phyloP scores from a whole-genome alignment of 2,113 vertebrate genomes.

The Leptocoma aspasia region DNA sequence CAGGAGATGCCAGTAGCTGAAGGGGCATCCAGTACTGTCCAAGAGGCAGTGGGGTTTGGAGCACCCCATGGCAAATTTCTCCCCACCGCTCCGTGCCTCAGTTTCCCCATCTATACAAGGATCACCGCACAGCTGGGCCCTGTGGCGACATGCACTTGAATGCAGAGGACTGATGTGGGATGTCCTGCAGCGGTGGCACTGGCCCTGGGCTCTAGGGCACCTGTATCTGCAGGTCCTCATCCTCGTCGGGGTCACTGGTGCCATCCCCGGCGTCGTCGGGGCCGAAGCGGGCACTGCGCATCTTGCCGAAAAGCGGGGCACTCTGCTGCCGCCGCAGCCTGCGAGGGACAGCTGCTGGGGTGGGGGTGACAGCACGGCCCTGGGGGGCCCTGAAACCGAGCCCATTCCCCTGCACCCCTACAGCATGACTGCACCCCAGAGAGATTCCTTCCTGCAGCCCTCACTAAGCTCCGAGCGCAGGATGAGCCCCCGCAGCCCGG shows the following conservation, averaged over 20 bases:
- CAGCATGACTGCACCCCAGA: too few species aligned
- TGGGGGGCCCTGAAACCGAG: accelerated
- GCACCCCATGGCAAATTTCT: neutral
- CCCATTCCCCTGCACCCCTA: accelerated
- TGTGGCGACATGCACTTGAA: accelerated
- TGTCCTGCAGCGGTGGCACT: accelerated
- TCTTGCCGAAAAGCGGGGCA: slow-evolving; percentile 86
- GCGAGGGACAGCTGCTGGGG: neutral
- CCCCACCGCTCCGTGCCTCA: accelerated
- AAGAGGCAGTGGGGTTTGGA: neutral
- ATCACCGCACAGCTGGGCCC: accelerated
- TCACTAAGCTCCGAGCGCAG: too few species aligned
- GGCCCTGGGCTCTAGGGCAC: slow-evolving; percentile 74
- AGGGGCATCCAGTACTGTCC: neutral
- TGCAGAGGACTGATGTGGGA: neutral
- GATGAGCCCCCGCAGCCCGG: neutral
- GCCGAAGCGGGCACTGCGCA: slow-evolving; percentile 83
- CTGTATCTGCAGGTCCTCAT: slow-evolving; percentile 92
- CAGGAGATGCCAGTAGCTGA: accelerated
- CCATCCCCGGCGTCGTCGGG: slow-evolving; percentile 78
- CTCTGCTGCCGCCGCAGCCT: slow-evolving; percentile 92
- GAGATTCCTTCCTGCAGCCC: neutral
- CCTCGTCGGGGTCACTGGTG: slow-evolving; percentile 85
- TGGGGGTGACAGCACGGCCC: accelerated
- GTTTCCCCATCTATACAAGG: neutral